Evolutionary conservation across 2,797 vertebrate species (phyloP).

Genomic region (Rhodeus uyekii): DNA sequence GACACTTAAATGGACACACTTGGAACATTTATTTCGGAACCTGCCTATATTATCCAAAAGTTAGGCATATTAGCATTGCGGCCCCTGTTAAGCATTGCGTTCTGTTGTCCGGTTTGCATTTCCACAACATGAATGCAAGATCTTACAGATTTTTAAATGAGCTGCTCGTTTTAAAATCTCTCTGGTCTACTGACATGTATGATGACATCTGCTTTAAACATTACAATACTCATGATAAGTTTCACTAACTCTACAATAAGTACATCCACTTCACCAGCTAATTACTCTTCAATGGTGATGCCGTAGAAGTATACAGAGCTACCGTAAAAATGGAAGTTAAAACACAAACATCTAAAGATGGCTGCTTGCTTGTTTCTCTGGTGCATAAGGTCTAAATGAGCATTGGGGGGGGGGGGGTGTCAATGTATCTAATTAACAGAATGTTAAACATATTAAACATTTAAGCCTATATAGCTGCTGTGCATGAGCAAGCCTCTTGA

Average conservation of each 20-base stretch:
- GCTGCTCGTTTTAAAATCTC: background rate
- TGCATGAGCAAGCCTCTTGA: too few species aligned
- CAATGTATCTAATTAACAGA: too few species aligned
- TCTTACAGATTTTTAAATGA: background rate
- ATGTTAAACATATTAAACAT: too few species aligned
- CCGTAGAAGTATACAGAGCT: background rate
- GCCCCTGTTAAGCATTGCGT: too few species aligned
- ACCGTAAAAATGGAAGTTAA: background rate
- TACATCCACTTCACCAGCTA: background rate
- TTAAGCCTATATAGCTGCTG: too few species aligned
- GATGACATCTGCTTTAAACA: background rate
- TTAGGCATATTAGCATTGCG: background rate
- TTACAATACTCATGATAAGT: background rate
- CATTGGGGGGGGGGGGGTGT: too few species aligned
- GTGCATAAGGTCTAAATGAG: background rate
- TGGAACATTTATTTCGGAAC: background rate
- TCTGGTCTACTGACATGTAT: too few species aligned
- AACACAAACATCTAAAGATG: too few species aligned
- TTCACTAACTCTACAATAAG: background rate
- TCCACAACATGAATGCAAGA: background rate
- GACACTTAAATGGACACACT: background rate
- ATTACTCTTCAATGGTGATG: background rate
- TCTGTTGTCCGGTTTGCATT: background rate
- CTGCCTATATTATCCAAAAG: background rate
- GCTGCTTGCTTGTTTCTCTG: background rate